Evolutionary conservation across 2,888 invertebrate genomes (phyloP).

Genomic region (Anodontia alba): DNA sequence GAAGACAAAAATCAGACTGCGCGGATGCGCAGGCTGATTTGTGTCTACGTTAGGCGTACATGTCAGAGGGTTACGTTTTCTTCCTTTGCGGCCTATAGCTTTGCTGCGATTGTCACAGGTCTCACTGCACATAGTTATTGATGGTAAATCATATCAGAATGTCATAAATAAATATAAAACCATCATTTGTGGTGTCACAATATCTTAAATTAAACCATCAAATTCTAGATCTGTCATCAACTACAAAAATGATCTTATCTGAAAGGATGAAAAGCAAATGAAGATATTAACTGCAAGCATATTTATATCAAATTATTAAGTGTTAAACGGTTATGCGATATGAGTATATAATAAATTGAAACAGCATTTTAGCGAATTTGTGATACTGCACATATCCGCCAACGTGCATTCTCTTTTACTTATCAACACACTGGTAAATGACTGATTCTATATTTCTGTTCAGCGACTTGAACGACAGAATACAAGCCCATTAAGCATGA

Average conservation of each 20-base stretch:
- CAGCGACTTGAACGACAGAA: no score
- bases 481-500: no score
- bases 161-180: constrained; percentile 7
- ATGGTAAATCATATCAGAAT: neutral
- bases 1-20: no score
- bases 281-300: constrained; percentile 16
- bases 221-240: neutral
- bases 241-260: neutral
- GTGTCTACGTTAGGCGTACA: no score
- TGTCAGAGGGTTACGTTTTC: no score
- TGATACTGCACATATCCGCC: neutral
- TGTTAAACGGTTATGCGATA: constrained; percentile 9
- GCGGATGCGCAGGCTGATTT: no score
- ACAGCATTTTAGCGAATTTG: neutral
- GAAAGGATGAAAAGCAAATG: constrained; percentile 13
- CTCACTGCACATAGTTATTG: neutral
- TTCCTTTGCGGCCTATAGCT: neutral
- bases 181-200: constrained; percentile 4
- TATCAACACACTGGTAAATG: no score
- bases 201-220: constrained; percentile 18
- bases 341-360: neutral
- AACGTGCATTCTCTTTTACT: no score
- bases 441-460: no score
- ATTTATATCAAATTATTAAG: constrained; percentile 12
- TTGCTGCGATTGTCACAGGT: neutral